Evolutionary conservation across 37 sponge, comb jelly and placozoan species (phyloP).

Genomic region (Chondrilla cf. caribensis): DNA sequence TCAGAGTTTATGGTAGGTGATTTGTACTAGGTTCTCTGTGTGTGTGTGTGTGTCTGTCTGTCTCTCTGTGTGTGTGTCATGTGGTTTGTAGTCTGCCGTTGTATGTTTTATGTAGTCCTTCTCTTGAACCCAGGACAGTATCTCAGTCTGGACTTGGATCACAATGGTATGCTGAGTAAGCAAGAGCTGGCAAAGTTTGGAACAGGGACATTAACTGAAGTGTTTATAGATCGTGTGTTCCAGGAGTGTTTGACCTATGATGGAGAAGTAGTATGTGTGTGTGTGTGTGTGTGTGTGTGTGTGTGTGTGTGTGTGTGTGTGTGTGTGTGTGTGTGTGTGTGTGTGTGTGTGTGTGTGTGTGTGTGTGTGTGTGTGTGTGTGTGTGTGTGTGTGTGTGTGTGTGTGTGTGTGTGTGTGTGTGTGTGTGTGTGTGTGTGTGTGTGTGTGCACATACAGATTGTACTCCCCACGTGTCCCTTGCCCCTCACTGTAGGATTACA

Average conservation of each 20-base stretch:
- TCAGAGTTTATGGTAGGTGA: conserved; percentile 83
- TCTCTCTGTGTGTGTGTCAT: background rate
- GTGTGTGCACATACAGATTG: background rate
- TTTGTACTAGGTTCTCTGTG: background rate
- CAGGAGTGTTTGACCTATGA: conserved; percentile 99
- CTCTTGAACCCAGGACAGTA: conserved; percentile 75
- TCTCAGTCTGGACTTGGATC: conserved; percentile 88
- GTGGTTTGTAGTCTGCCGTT: no score
- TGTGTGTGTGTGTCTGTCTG: background rate
- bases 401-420: conserved; percentile 25
- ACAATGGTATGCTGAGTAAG: conserved; percentile 97
- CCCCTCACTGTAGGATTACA: conserved; percentile 75
- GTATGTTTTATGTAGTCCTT: no score
- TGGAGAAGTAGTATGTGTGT: conserved; percentile 88
- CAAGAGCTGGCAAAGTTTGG: conserved; percentile 78
- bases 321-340: conserved; percentile 32
- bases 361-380: conserved; percentile 38
- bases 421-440: background rate
- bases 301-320: conserved; percentile 8
- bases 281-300: background rate
- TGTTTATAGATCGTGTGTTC: conserved; percentile 91
- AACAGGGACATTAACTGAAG: conserved; percentile 82
- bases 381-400: conserved; percentile 42
- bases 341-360: conserved; percentile 44
- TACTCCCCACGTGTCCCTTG: background rate